Percentiles rank a stretch among this genome's conserved stretches.
phyloP scores from a whole-genome alignment of 2,113 vertebrate genomes.

The Gorsachius goisagi region DNA sequence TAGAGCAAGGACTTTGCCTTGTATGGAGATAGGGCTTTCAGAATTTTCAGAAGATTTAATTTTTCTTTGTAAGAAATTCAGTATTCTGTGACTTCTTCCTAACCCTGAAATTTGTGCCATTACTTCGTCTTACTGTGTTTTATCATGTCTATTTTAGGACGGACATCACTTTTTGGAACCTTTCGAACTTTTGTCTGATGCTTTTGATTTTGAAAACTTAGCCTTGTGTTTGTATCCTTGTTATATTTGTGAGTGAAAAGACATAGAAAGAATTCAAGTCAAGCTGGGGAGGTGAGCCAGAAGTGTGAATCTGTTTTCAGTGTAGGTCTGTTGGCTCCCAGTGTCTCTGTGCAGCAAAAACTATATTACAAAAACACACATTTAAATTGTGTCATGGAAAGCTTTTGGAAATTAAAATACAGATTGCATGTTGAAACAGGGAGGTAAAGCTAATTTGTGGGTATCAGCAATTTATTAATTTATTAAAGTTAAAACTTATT shows the following conservation, averaged over 20 bases:
- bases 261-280: neutral
- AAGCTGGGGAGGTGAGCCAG: neutral
- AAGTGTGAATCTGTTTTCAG: neutral
- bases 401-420: neutral
- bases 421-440: neutral
- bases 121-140: neutral
- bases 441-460: neutral
- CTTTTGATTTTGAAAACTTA: neutral
- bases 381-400: neutral
- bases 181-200: neutral
- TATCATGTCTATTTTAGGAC: neutral
- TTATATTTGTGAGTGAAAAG: neutral
- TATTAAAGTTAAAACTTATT: neutral
- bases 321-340: neutral
- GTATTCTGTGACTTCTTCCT: neutral
- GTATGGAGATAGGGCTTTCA: neutral
- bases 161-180: neutral
- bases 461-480: neutral
- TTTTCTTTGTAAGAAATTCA: neutral
- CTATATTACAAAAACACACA: neutral
- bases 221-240: neutral
- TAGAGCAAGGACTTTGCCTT: neutral
- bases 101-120: rapidly evolving
- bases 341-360: rapidly evolving
- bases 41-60: neutral